Evolutionary conservation across 92 coral and sea anemone species (phyloP).

Genomic region (Siderastrea siderea): DNA sequence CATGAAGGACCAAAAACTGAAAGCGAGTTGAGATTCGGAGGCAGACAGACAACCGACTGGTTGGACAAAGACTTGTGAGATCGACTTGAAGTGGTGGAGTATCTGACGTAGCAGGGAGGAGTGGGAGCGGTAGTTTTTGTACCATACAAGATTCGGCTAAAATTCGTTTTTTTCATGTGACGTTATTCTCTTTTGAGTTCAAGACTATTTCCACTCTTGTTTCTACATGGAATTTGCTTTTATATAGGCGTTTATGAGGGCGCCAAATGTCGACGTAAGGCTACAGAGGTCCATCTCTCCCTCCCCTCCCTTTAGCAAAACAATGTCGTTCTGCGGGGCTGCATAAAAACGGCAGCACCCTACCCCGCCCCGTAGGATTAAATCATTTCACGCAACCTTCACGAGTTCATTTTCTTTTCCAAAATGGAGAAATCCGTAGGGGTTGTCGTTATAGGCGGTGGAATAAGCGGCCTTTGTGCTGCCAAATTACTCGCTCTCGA

Average conservation of each 20-base stretch:
- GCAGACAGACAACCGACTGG: not conserved
- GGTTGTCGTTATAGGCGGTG: slow-evolving; percentile 95
- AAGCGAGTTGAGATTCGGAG: not conserved
- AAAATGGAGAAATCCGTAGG: slow-evolving; percentile 49
- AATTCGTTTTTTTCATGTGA: not conserved
- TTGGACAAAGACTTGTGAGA: not conserved
- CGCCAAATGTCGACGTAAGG: too few species aligned
- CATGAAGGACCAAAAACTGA: not conserved
- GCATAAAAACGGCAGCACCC: not conserved
- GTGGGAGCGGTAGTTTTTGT: not conserved
- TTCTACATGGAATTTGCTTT: too few species aligned
- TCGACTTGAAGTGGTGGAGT: not conserved
- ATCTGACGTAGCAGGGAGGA: not conserved
- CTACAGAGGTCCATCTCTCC: too few species aligned
- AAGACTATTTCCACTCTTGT: too few species aligned
- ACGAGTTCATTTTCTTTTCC: not conserved
- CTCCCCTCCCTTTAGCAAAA: too few species aligned
- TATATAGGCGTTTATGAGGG: too few species aligned
- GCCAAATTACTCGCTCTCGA: slow-evolving; percentile 81
- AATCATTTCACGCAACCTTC: too few species aligned
- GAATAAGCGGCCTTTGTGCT: slow-evolving; percentile 97
- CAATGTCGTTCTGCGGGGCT: too few species aligned
- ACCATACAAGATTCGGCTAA: not conserved
- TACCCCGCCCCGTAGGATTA: not conserved
- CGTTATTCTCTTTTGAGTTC: too few species aligned